These are phyloP conservation scores for Nesidiocoris tenuis DNA, from an alignment of 2,888 invertebrate genomes.

Conservation along the genomic window DNA sequence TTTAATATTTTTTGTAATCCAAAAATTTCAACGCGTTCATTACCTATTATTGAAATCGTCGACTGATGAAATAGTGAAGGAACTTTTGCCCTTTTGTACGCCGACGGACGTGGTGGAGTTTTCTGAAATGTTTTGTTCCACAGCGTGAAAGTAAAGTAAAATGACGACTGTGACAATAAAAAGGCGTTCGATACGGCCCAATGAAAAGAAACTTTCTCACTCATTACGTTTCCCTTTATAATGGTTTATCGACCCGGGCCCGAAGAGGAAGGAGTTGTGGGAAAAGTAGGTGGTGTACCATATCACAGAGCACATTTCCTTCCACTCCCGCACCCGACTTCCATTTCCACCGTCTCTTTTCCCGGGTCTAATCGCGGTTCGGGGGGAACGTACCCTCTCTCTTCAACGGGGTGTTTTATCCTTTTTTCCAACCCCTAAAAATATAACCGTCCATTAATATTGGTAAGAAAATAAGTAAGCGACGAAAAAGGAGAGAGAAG, in stretches of 20 bases:
- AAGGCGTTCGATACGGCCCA: conserved; percentile 35
- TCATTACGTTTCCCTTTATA: conserved; percentile 37
- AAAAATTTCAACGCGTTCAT: no score
- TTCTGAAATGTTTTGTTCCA: neutral
- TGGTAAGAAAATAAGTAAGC: neutral
- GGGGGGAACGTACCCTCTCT: neutral
- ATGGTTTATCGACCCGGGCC: conserved; percentile 29
- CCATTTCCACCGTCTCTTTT: neutral
- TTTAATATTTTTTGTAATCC: no score
- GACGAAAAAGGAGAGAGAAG: conserved; percentile 2
- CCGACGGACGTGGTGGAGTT: no score
- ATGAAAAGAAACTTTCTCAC: conserved; percentile 36
- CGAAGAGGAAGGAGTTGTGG: conserved; percentile 1
- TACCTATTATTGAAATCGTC: no score
- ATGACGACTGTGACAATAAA: conserved; percentile 36
- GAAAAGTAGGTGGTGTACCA: conserved; percentile 6
- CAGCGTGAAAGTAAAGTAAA: conserved; percentile 19
- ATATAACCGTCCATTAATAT: conserved; percentile 36
- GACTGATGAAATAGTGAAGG: no score
- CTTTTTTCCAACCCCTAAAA: conserved; percentile 14
- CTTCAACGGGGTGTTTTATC: neutral
- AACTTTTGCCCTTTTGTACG: no score
- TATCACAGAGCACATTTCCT: conserved; percentile 34
- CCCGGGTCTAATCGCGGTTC: conserved; percentile 16
- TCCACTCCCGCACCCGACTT: neutral